A percentile compares a stretch with the other conserved stretches of the same genome.
Evolutionary conservation across 1,140 invertebrate species (phyloP).

Genomic region (Cotesia glomerata): DNA sequence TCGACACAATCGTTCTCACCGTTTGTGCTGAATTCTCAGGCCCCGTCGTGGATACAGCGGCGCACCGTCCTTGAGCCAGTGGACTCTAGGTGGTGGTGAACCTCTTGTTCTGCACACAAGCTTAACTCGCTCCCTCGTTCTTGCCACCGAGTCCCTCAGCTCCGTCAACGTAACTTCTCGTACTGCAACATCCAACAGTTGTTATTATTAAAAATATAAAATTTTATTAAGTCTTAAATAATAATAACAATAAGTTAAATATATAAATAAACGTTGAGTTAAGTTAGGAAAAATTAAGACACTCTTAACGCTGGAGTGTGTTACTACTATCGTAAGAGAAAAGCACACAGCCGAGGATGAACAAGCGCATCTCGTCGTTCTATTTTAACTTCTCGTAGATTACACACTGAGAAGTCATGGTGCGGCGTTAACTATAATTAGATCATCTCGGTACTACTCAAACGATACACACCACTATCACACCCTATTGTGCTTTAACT

Average conservation of each 20-base stretch:
- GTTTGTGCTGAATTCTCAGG: conserved; percentile 64
- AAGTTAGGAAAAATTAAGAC: not conserved
- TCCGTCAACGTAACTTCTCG: conserved; percentile 61
- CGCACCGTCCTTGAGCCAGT: conserved; percentile 76
- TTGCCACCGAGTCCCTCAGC: conserved; percentile 61
- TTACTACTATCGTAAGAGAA: not conserved
- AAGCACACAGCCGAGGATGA: not conserved
- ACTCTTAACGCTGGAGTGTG: not conserved
- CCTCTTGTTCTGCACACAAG: conserved; percentile 74
- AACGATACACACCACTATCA: not conserved
- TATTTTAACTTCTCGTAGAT: conserved; percentile 27
- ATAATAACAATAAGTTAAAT: conserved; percentile 12
- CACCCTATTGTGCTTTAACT: conserved; percentile 20
- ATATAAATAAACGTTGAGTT: not conserved
- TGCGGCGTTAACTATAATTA: conserved; percentile 28
- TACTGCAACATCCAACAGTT: conserved; percentile 49
- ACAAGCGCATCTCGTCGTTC: conserved; percentile 25
- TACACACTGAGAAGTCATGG: conserved; percentile 26
- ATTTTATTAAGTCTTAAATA: not conserved
- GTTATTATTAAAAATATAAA: not conserved
- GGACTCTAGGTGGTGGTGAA: conserved; percentile 72
- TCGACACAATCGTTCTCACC: conserved; percentile 45
- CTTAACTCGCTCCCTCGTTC: conserved; percentile 66
- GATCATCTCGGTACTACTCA: conserved; percentile 7
- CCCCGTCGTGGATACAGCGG: conserved; percentile 64